phyloP scores from a whole-genome alignment of 1,140 invertebrate genomes.

The Sinonovacula constricta region DNA sequence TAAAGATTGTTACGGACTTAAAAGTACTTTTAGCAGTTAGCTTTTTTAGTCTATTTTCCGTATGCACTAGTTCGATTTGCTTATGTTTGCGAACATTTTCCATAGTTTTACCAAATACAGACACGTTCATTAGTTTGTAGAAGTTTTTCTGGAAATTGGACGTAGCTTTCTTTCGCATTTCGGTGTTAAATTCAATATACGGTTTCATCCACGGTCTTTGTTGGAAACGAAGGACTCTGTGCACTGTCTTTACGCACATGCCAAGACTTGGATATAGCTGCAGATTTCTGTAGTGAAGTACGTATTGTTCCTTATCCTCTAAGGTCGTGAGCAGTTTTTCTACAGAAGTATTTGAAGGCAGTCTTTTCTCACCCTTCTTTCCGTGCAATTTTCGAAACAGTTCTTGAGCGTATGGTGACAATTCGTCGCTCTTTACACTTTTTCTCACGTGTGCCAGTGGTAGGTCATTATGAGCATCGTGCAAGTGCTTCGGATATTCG shows the following conservation, averaged over 20 bases:
- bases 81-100: constrained; percentile 33
- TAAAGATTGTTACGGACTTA: constrained; percentile 69
- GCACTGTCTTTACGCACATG: constrained; percentile 54
- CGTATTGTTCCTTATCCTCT: constrained; percentile 49
- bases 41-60: constrained; percentile 49
- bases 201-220: constrained; percentile 50
- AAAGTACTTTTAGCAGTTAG: constrained; percentile 74
- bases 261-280: constrained; percentile 12
- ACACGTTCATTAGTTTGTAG: constrained; percentile 20
- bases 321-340: constrained; percentile 37
- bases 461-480: constrained; percentile 47
- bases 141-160: constrained; percentile 1
- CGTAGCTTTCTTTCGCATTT: constrained; percentile 68
- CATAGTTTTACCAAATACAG: constrained; percentile 74
- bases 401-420: no score
- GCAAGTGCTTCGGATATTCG: constrained; percentile 49
- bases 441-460: constrained; percentile 50
- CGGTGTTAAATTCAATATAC: constrained; percentile 58
- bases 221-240: constrained; percentile 44
- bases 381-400: no score
- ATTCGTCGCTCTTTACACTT: no score
- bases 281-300: constrained; percentile 52
- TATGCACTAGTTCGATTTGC: constrained; percentile 23
- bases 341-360: constrained; percentile 17
- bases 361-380: no score